Evolutionary conservation across 2,888 invertebrate species (phyloP).

Genomic region (Luffia ferchaultella): DNA sequence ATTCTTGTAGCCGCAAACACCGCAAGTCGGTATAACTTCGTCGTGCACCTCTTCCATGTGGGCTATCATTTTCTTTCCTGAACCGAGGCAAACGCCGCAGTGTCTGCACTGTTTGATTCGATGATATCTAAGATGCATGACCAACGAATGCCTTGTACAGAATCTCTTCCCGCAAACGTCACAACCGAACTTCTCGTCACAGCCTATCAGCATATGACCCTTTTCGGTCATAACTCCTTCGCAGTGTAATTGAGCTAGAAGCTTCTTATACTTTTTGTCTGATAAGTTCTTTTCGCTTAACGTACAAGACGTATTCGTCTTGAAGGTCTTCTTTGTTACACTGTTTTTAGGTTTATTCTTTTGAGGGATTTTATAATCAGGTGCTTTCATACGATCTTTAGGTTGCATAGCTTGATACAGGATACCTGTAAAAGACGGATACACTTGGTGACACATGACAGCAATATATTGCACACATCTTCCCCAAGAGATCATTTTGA

Average conservation of each 20-base stretch:
- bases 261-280: background rate
- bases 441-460: too few species aligned
- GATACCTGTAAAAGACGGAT: too few species aligned
- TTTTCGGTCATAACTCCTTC: background rate
- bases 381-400: too few species aligned
- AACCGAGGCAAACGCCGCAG: background rate
- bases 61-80: background rate
- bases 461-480: too few species aligned
- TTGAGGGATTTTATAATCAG: too few species aligned
- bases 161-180: background rate
- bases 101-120: background rate
- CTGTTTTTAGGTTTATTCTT: too few species aligned
- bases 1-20: background rate
- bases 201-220: background rate
- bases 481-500: too few species aligned
- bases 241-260: background rate
- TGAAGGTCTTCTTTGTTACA: background rate
- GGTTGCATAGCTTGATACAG: too few species aligned
- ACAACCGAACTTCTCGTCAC: background rate
- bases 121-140: background rate
- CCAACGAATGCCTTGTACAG: background rate
- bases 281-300: background rate
- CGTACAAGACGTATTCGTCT: background rate
- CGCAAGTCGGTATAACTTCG: background rate
- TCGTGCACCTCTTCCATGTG: conserved; percentile 8